Evolutionary conservation across 2,888 invertebrate genomes (phyloP), one percentile per base, ranked within the genome.

Genomic region (Rhagonycha fulva): DNA sequence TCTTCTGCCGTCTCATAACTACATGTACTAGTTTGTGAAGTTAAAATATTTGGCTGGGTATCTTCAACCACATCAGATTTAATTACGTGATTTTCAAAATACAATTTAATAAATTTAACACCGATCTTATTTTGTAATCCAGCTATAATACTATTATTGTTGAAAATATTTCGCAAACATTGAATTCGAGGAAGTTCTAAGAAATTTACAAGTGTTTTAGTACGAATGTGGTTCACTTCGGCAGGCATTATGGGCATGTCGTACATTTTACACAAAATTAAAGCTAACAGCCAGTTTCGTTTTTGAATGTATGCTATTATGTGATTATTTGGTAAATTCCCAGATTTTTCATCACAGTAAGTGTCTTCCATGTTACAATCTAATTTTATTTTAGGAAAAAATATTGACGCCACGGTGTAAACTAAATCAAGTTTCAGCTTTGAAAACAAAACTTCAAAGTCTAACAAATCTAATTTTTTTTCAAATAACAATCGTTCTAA

Each of bases 361-460:
- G 89, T 88, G 76, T 90, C 90, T 12, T 90, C 82, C 80, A 90
- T 89, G 78, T 89, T 85, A 80, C 90, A 89, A 80, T 89, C 90
- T 81, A 91, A 85, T 24, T 90, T 88, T 24, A 93, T 90, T 9
- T 90, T 91, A 0, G 94, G 94, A 80, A 94, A 94, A 83, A 93
- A 93, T 85, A 93, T 94, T 3, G 93, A 87, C 3, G 94, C 91
- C 11, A 95, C 90, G 80, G 93, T 93, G 81, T 94, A 93, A 69
- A 94, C 91, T 71, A 94, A 89, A 89, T 95, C 94, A 1, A 95
- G 90, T 84, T 94, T 93, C 14, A 95, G 86, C 80, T 92, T 92
- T 32, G 90, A 90, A 76, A 94, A 94, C 82, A 93, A 90, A 0
- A 90, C 88, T 84, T 95, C 95, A 74, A 95, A 91, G 82, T 92